These are phyloP conservation scores for Crioceris asparagi DNA, from an alignment of 2,888 invertebrate genomes.

Conservation along the genomic window DNA sequence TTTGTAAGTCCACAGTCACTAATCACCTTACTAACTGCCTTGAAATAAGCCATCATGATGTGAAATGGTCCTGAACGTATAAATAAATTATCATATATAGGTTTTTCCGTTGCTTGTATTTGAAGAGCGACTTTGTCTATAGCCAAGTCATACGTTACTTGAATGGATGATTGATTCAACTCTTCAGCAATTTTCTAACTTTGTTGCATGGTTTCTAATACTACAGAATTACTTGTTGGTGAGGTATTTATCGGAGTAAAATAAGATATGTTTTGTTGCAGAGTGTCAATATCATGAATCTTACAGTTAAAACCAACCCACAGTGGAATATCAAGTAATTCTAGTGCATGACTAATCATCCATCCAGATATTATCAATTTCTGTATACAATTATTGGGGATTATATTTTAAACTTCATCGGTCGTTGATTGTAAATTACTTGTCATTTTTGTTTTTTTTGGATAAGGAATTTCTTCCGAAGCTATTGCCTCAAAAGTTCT, in stretches of 20 bases:
- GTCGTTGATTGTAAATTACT: not conserved
- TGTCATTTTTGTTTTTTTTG: not conserved
- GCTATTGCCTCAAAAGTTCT: not conserved
- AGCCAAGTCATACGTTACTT: conserved; percentile 21
- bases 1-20: conserved; percentile 14
- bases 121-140: conserved; percentile 22
- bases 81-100: conserved; percentile 24
- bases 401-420: not conserved
- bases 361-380: not conserved
- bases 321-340: conserved; percentile 9
- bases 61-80: conserved; percentile 30
- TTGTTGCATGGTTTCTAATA: conserved; percentile 14
- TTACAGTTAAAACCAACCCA: conserved; percentile 1
- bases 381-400: not conserved
- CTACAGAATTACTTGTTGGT: conserved; percentile 19
- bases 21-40: conserved; percentile 27
- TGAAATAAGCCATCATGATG: conserved; percentile 25
- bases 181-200: conserved; percentile 16
- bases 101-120: conserved; percentile 13
- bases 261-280: conserved; percentile 21
- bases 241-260: conserved; percentile 23
- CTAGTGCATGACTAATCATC: not conserved
- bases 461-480: not conserved
- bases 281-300: conserved; percentile 11
- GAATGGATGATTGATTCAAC: conserved; percentile 9